Base-by-base conservation (phyloP, 2,888 invertebrate genomes). In the Melolontha melolontha region DNA sequence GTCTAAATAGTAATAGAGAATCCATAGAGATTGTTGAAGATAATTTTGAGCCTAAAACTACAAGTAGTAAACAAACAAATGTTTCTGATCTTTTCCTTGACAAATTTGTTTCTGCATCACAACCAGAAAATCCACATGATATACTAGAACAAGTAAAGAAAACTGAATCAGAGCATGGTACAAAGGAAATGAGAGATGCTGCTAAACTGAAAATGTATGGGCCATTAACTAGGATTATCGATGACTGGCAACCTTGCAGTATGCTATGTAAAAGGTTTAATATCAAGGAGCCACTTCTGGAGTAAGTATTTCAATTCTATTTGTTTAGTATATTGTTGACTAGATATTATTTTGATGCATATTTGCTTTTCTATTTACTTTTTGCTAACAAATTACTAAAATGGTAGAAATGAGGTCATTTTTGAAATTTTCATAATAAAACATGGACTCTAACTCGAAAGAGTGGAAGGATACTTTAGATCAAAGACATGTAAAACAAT, bases 231-330 rank as follows among this genome's bases (percentile, higher is more conserved):
- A 84, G 96, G 59, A 85, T 83, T 5, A 86, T 86, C 29, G 77
- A 78, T 0, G 85, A 88, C 50, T 99, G 98, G 98, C 88, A 91
- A 72, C 98, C 98, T 0, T 89, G 91, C 72, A 84, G 89, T 47
- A 80, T 95, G 6, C 85, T 99, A 0, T 97, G 96, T 80, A 95
- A 94, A 81, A 86, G 97, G 49, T 98, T 98, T 80, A 98, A 99
- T 80, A 90, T 99, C 29, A 94, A 96, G 0, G 92, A 97, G 80
- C 94, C 97, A 0, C 90, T 89, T 71, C 87, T 87, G 34, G 89
- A 89, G 86, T 87, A 83, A 81, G 84, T 79, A 63, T 65, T 64
- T 70, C 62, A 55, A 16, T 29, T 17, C 50, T 47, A 7, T 14
- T 2, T 67, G 11, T 17, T 17, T 16, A 22, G 22, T 22, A 22